Base-by-base conservation (phyloP, 1,140 invertebrate genomes). In the Galendromus occidentalis region DNA sequence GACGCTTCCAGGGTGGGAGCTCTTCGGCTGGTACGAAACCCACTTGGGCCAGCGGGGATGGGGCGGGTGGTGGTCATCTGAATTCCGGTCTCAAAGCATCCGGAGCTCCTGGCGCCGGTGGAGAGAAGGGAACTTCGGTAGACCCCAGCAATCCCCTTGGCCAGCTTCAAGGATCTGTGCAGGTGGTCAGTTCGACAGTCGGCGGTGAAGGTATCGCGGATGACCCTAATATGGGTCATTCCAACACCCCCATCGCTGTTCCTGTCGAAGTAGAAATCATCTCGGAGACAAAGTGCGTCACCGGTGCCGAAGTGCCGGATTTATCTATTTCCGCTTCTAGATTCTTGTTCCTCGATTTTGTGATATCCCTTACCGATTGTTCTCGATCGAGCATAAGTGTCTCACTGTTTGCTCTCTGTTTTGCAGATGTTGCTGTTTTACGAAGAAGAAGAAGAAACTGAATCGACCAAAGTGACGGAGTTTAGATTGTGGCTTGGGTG, bases 121-220 rank as follows among this genome's bases (percentile, higher is more conserved):
- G 33, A 4, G 33, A 76, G 68, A 84, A 82, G 75, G 82, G 92
- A 73, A 91, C 88, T 70, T 87, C 89, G 71, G 88, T 59, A 22
- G 51, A 59, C 9, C 51, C 51, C 51, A 59, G 51, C 22, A 59
- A 59, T 59, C 51, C 51, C 14, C 22, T 59, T 17, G 51, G 74
- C 73, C 88, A 91, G 80, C 84, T 89, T 77, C 88, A 91, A 78
- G 90, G 90, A 76, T 91, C 87, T 74, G 88, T 91, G 72, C 81
- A 95, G 88, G 91, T 97, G 80, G 90, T 96, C 69, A 93, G 88
- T 76, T 95, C 91, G 69, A 94, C 91, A 66, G 51, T 59, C 2
- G 95, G 95, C 79, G 91, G 91, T 70, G 92, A 95, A 80, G 77
- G 95, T 71, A 89, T 87, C 64, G 85, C 87, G 70, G 92, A 95